phyloP scores from a whole-genome alignment of 2,888 invertebrate genomes.

The Hirtodrosophila cameraria region DNA sequence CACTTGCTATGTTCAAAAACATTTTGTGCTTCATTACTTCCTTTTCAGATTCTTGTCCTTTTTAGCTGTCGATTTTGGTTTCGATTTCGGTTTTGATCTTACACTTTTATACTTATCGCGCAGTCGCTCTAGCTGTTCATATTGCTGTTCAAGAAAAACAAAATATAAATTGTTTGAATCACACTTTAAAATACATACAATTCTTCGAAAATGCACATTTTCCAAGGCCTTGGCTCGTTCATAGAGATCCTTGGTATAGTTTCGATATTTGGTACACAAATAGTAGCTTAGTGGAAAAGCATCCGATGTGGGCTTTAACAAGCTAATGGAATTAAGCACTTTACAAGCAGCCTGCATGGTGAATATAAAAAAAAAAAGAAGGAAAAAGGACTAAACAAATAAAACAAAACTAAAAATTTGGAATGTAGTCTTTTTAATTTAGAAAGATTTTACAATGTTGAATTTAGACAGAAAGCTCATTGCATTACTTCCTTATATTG shows the following conservation, averaged over 20 bases:
- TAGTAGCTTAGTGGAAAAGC: neutral
- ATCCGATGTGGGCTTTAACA: neutral
- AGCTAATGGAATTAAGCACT: neutral
- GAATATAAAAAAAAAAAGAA: neutral
- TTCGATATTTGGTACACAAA: neutral
- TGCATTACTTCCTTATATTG: neutral
- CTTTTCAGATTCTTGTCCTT: neutral
- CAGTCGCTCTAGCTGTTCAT: slow-evolving; percentile 54
- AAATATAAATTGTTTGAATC: neutral
- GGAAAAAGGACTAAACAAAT: neutral
- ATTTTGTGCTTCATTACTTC: neutral
- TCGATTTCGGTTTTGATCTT: neutral
- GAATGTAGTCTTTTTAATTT: neutral
- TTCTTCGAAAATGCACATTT: slow-evolving; percentile 54
- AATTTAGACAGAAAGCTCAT: neutral
- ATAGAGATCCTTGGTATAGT: slow-evolving; percentile 16
- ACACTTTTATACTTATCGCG: slow-evolving; percentile 10
- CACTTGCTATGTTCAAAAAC: neutral
- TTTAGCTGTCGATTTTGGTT: neutral
- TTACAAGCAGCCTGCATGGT: slow-evolving; percentile 11
- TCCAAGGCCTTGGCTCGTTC: slow-evolving; percentile 55
- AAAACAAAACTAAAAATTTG: neutral
- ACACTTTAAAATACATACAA: slow-evolving; percentile 37
- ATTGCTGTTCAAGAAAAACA: slow-evolving; percentile 38
- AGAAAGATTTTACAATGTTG: neutral